A percentile compares a stretch with the other conserved stretches of the same genome.
Conservation (phyloP, 2,888 invertebrate genomes). For the Craniophora ligustri region DNA sequence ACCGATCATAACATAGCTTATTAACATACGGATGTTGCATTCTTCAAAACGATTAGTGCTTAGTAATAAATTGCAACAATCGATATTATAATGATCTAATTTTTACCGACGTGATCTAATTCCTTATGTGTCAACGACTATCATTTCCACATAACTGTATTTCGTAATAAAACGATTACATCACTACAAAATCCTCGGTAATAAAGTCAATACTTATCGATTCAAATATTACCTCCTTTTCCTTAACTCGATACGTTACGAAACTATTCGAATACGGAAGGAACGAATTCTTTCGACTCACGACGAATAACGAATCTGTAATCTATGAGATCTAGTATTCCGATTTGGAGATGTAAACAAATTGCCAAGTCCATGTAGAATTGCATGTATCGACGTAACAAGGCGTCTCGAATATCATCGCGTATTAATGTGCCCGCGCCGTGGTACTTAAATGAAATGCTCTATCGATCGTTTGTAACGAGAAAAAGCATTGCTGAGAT, state of each 20-base stretch:
- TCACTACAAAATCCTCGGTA: constrained; percentile 15
- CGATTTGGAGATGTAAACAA: constrained; percentile 25
- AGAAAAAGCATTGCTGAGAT: constrained; percentile 54
- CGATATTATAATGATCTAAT: constrained; percentile 20
- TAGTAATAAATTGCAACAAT: background rate
- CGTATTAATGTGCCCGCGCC: constrained; percentile 53
- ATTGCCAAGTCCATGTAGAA: constrained; percentile 18
- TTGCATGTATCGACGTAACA: constrained; percentile 42
- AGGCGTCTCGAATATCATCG: constrained; percentile 50
- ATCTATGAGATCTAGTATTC: constrained; percentile 2
- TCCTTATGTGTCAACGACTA: constrained; percentile 56
- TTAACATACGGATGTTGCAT: background rate
- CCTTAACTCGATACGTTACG: constrained; percentile 26
- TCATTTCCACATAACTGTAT: constrained; percentile 8
- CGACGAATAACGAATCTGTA: constrained; percentile 30
- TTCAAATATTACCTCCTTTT: constrained; percentile 39
- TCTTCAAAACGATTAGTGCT: background rate
- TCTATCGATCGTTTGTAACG: constrained; percentile 55
- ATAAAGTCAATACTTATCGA: constrained; percentile 10
- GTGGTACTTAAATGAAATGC: constrained; percentile 55
- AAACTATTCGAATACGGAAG: constrained; percentile 38
- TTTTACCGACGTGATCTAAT: constrained; percentile 66
- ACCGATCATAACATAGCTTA: background rate
- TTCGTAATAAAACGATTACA: constrained; percentile 33
- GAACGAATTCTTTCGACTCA: constrained; percentile 36